These are phyloP conservation scores for Dinomys branickii DNA, from an alignment of 2,113 vertebrate species.

Conservation along the genomic window DNA sequence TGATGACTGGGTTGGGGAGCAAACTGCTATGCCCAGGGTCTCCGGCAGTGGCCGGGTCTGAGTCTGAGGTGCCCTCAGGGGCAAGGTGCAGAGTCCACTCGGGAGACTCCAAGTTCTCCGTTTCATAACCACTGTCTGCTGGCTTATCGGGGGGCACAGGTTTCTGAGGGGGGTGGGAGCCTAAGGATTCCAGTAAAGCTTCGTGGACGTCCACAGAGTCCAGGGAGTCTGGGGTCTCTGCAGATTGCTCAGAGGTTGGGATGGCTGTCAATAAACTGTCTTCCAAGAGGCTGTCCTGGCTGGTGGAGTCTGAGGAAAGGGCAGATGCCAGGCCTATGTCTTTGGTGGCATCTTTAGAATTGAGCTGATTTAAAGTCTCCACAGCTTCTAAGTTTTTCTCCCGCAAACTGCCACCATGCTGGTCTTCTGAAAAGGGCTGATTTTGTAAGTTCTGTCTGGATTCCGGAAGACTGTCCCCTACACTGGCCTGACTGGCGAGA, in stretches of 20 bases:
- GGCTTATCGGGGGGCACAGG: slow-evolving; percentile 94
- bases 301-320: slow-evolving; percentile 91
- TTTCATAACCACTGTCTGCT: slow-evolving; percentile 98
- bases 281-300: slow-evolving; percentile 94
- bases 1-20: slow-evolving; percentile 89
- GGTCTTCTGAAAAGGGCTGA: slow-evolving; percentile 35
- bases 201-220: slow-evolving; percentile 93
- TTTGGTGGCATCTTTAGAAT: slow-evolving; percentile 54
- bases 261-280: slow-evolving; percentile 89
- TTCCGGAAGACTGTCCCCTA: slow-evolving; percentile 60
- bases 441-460: slow-evolving; percentile 23
- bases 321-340: slow-evolving; percentile 83
- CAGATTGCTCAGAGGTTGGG: slow-evolving; percentile 86
- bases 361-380: slow-evolving; percentile 37
- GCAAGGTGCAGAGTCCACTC: slow-evolving; percentile 95
- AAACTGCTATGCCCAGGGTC: slow-evolving; percentile 57
- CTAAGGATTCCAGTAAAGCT: slow-evolving; percentile 84
- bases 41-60: slow-evolving; percentile 68
- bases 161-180: slow-evolving; percentile 86
- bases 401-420: background rate
- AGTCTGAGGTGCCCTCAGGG: slow-evolving; percentile 82
- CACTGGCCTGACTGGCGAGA: background rate
- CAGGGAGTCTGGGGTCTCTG: slow-evolving; percentile 94
- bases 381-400: slow-evolving; percentile 52
- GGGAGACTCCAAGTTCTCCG: slow-evolving; percentile 97